phyloP scores from a whole-genome alignment of 2,113 vertebrate genomes.

The Malurus elegans region DNA sequence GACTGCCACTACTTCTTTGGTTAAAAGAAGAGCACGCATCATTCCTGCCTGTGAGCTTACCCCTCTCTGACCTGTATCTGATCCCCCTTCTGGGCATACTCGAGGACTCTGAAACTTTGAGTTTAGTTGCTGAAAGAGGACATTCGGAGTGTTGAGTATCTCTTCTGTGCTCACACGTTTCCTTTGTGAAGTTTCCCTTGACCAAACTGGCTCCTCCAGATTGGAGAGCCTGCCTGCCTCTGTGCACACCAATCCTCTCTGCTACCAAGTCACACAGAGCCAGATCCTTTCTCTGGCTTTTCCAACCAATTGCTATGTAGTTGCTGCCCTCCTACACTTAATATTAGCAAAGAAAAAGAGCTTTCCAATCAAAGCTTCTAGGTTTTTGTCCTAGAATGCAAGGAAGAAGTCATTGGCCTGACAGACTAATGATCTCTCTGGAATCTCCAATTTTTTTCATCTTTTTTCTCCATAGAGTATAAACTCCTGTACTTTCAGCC shows the following conservation, averaged over 20 bases:
- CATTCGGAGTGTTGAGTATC: neutral
- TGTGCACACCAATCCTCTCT: neutral
- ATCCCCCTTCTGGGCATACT: neutral
- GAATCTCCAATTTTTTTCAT: neutral
- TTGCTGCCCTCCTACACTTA: neutral
- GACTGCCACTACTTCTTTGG: neutral
- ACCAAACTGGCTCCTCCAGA: neutral
- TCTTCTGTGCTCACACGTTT: neutral
- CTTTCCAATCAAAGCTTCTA: neutral
- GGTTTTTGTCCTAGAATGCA: neutral
- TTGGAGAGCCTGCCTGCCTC: accelerated
- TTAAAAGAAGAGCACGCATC: neutral
- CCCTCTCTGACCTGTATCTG: neutral
- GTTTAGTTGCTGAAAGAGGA: neutral
- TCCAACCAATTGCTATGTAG: neutral
- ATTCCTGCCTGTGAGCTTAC: neutral
- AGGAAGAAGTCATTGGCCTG: neutral
- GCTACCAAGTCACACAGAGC: neutral
- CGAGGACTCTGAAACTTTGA: neutral
- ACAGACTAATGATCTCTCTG: neutral
- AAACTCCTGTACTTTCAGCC: neutral
- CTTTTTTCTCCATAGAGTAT: neutral
- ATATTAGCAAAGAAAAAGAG: neutral
- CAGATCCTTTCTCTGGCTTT: neutral
- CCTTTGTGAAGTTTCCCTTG: neutral